A percentile compares a stretch with the other conserved stretches of the same genome.
Evolutionary conservation across 2,113 vertebrate genomes (phyloP).

Genomic region (Boleophthalmus pectinirostris): DNA sequence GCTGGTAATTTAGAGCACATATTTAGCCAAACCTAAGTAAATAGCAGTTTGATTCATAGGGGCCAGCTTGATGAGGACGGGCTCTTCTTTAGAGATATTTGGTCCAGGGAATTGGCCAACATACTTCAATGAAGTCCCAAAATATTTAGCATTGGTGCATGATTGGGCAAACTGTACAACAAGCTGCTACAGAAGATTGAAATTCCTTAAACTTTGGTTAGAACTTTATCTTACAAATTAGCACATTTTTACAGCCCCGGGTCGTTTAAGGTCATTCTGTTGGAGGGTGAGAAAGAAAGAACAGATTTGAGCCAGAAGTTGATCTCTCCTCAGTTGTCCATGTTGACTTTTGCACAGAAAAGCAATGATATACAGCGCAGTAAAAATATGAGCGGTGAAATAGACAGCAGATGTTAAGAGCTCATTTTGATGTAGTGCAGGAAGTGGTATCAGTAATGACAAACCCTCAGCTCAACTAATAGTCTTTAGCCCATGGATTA

Average conservation of each 20-base stretch:
- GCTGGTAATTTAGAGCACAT: too few species aligned
- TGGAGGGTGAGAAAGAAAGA: neutral
- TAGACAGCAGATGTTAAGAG: constrained; percentile 12
- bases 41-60: too few species aligned
- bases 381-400: constrained; percentile 17
- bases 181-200: neutral
- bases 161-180: neutral
- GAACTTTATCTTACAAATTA: neutral
- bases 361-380: constrained; percentile 10
- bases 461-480: neutral
- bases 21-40: too few species aligned
- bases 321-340: neutral
- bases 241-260: neutral
- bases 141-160: neutral
- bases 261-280: neutral
- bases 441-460: neutral
- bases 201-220: neutral
- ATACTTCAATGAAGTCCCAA: neutral
- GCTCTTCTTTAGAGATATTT: too few species aligned
- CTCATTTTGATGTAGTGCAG: constrained; percentile 1
- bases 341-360: constrained; percentile 10
- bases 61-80: too few species aligned
- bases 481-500: neutral
- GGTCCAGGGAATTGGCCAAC: too few species aligned
- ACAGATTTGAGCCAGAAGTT: neutral